Evolutionary conservation across 2,113 vertebrate genomes (phyloP).

Genomic region (Corythoichthys haematopterus): DNA sequence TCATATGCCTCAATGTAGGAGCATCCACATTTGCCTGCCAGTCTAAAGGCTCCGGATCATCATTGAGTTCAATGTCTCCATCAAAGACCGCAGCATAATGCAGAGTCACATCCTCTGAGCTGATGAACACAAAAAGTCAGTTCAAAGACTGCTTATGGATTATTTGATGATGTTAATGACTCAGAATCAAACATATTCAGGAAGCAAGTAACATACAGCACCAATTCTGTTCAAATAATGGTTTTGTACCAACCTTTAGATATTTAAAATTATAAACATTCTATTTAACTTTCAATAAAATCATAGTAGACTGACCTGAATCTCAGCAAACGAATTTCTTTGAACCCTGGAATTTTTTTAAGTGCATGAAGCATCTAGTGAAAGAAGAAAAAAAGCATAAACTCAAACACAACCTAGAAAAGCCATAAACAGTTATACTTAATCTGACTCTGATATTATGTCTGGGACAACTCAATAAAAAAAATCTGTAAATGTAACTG

Average conservation of each 20-base stretch:
- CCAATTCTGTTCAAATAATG: not conserved
- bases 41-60: conserved; percentile 58
- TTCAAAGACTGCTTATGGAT: not conserved
- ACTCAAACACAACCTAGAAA: not conserved
- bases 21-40: conserved; percentile 43
- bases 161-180: not conserved
- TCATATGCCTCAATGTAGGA: conserved; percentile 78
- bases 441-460: not conserved
- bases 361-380: conserved; percentile 83
- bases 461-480: not conserved
- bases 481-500: not conserved
- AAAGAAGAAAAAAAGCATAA: conserved; percentile 26
- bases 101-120: conserved; percentile 75
- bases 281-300: conserved; percentile 1
- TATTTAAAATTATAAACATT: conserved; percentile 6
- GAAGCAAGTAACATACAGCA: not conserved
- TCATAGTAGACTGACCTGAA: conserved; percentile 78
- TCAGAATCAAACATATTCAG: not conserved
- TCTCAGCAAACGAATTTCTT: conserved; percentile 83
- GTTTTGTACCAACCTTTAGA: conserved; percentile 5
- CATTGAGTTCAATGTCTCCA: conserved; percentile 43
- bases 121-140: conserved; percentile 50
- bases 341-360: conserved; percentile 88
- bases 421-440: too few species aligned
- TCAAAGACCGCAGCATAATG: conserved; percentile 81